These are phyloP conservation scores for Atrichornis clamosus DNA, from an alignment of 2,113 vertebrate species.

Conservation along the genomic window DNA sequence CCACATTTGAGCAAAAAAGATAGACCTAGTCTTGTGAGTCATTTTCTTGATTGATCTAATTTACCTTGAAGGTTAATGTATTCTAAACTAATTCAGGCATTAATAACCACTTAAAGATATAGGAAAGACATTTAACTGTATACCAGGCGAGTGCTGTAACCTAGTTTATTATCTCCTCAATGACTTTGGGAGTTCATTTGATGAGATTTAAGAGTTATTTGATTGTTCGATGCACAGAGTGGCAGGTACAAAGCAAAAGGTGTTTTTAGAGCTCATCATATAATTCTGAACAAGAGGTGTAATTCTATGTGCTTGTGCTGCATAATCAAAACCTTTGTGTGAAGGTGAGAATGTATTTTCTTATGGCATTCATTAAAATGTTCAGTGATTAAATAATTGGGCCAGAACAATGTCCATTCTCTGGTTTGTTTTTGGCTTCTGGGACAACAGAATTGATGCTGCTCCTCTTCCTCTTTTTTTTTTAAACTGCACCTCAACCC, in stretches of 20 bases:
- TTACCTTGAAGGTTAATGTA: conserved; percentile 82
- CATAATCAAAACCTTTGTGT: conserved; percentile 43
- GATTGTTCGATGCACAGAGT: conserved; percentile 35
- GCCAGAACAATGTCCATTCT: neutral
- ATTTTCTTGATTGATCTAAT: conserved; percentile 76
- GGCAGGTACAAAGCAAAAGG: neutral
- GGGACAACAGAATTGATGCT: neutral
- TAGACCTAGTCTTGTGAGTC: conserved; percentile 51
- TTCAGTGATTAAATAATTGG: neutral
- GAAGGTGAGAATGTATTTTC: conserved; percentile 22
- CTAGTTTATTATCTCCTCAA: conserved; percentile 56
- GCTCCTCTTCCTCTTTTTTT: neutral
- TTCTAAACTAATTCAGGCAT: conserved; percentile 76
- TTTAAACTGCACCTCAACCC: neutral
- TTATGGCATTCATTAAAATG: neutral
- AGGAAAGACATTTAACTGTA: conserved; percentile 67
- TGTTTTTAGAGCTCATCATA: conserved; percentile 4
- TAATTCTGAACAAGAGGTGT: conserved; percentile 32
- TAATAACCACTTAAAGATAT: conserved; percentile 79
- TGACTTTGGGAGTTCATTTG: conserved; percentile 62
- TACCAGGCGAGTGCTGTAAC: conserved; percentile 50
- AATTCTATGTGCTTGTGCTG: conserved; percentile 34
- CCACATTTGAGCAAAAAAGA: conserved; percentile 18
- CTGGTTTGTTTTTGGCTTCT: neutral
- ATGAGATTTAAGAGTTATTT: conserved; percentile 61